These are phyloP conservation scores for Bos taurus DNA, from an alignment of 2,113 vertebrate species.

Conservation along the genomic window DNA sequence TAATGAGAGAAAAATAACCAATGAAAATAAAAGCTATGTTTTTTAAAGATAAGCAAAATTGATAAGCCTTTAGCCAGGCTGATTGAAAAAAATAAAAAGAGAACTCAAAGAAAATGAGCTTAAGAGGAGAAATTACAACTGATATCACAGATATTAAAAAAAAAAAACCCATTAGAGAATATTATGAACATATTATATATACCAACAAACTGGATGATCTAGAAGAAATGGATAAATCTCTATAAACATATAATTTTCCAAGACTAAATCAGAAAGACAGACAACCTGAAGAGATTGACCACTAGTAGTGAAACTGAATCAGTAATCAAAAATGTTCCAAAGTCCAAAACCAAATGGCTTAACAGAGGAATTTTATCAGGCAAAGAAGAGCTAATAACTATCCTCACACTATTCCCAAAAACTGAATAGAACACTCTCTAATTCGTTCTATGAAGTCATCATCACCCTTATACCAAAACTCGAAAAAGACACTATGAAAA, in stretches of 20 bases:
- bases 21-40: background rate
- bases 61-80: background rate
- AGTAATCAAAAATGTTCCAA: background rate
- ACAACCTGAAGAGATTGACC: background rate
- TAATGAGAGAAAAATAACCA: background rate
- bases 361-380: background rate
- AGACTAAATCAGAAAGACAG: background rate
- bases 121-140: background rate
- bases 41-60: background rate
- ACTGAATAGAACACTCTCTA: background rate
- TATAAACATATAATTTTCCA: background rate
- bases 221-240: background rate
- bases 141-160: background rate
- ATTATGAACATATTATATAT: background rate
- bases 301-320: background rate
- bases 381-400: background rate
- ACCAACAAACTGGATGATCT: background rate
- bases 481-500: background rate
- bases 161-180: background rate
- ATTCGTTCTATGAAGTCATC: background rate
- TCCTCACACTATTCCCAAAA: background rate
- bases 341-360: background rate
- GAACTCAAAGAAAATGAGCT: background rate
- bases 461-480: background rate
- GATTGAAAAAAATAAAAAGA: background rate